Evolutionary conservation across 35 echinoderm and acorn worm species (phyloP).

Genomic region (Acanthaster planci): DNA sequence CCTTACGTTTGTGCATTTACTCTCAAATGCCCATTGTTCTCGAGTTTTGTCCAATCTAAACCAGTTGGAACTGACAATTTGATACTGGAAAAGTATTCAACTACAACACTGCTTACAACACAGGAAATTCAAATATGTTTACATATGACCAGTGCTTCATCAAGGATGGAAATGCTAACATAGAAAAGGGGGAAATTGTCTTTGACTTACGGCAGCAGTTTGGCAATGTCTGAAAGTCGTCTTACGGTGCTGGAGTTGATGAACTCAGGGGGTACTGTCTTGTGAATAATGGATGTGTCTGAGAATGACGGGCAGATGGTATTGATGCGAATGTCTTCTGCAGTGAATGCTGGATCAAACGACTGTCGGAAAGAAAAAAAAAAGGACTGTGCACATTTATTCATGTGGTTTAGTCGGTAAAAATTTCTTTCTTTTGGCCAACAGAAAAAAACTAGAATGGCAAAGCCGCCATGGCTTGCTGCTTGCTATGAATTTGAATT

Average conservation of each 20-base stretch:
- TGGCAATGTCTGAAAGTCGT: neutral
- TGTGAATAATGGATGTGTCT: slow-evolving; percentile 49
- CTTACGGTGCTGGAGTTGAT: neutral
- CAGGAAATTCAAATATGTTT: too few species aligned
- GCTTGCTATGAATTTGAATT: neutral
- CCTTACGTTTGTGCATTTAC: too few species aligned
- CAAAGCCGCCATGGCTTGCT: neutral
- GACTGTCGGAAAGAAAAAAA: slow-evolving; percentile 24
- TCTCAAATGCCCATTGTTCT: too few species aligned
- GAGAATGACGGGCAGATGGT: slow-evolving; percentile 64
- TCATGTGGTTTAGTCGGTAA: too few species aligned
- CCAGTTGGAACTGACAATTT: too few species aligned
- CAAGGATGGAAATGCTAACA: neutral
- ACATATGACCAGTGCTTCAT: neutral
- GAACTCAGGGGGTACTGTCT: neutral
- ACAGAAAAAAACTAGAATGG: neutral
- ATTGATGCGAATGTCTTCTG: slow-evolving; percentile 66
- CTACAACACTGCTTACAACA: too few species aligned
- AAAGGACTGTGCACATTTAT: neutral
- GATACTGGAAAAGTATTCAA: neutral
- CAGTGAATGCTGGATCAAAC: slow-evolving; percentile 51
- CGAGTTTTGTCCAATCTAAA: too few species aligned
- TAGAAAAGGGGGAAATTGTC: neutral
- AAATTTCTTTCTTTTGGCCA: neutral
- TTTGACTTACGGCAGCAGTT: slow-evolving; percentile 43